Evolutionary conservation across 2,888 invertebrate genomes (phyloP), one percentile per base, ranked within the genome.

Genomic region (Stratiomys singularior): DNA sequence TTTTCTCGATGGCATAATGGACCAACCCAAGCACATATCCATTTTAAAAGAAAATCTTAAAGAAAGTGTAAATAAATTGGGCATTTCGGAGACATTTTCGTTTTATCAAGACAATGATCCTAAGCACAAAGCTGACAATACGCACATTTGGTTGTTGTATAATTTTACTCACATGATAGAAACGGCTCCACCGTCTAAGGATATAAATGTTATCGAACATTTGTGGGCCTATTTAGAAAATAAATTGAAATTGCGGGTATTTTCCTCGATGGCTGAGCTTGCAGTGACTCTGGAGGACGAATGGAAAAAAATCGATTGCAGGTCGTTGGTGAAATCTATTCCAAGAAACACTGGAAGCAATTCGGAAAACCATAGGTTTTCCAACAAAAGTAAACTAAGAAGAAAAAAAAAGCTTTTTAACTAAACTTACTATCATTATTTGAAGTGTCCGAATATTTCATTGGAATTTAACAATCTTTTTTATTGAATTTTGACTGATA

Each of bases 211-310:
- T 11, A 44, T n/a, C n/a, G n/a, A n/a, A n/a, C n/a, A n/a, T n/a
- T n/a, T n/a, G n/a, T n/a, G n/a, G n/a, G n/a, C n/a, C n/a, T n/a
- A n/a, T n/a, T n/a, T n/a, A n/a, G n/a, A n/a, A n/a, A n/a, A n/a
- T n/a, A n/a, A n/a, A n/a, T 44, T 44, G 46, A 0, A 44, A 44
- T 44, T 15, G 58, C 58, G 58, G 58, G 58, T 56, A 56, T n/a
- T 56, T 56, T 56, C 58, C 18, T 56, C 58, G 58, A n/a, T n/a
- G 58, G 58, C 58, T 18, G 58, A 56, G 58, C 58, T 56, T 56
- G 0, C 11, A 56, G 58, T 56, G 58, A 18, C 58, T 1, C 58
- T 56, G 58, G 58, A 56, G 58, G 58, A 56, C 58, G 58, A 56
- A 56, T 44, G 46, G 46, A 44, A 44, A 44, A 44, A 44, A 44